phyloP scores from a whole-genome alignment of 2,888 invertebrate species.

The Mythimna pallens region DNA sequence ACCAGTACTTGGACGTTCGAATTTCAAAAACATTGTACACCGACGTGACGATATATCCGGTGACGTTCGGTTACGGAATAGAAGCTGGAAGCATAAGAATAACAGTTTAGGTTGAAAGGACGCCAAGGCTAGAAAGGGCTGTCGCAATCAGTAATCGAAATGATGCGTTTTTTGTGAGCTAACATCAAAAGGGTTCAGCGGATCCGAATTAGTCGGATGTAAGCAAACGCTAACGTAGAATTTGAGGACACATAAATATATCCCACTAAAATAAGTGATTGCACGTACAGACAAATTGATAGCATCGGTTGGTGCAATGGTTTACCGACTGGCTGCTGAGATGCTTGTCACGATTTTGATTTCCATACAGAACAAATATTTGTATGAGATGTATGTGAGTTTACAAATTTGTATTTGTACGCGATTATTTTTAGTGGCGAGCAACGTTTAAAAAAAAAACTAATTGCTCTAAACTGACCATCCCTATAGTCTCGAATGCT shows the following conservation, averaged over 20 bases:
- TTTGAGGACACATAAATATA: neutral
- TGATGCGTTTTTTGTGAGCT: conserved; percentile 9
- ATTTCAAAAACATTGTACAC: conserved; percentile 87
- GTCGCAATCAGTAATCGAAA: conserved; percentile 24
- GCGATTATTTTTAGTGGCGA: too few relatives aligned
- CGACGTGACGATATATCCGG: conserved; percentile 89
- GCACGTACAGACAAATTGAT: neutral
- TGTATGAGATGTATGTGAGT: too few relatives aligned
- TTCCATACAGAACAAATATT: too few relatives aligned
- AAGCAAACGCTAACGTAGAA: neutral
- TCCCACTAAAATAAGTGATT: neutral
- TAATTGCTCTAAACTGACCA: too few relatives aligned
- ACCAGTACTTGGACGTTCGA: conserved; percentile 84
- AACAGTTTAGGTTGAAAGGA: conserved; percentile 53
- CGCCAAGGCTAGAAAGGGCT: conserved; percentile 44
- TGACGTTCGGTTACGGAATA: conserved; percentile 77
- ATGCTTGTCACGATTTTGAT: too few relatives aligned
- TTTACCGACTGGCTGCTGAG: too few relatives aligned
- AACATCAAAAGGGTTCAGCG: conserved; percentile 18
- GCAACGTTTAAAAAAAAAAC: too few relatives aligned
- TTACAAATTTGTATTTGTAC: too few relatives aligned
- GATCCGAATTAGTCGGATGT: conserved; percentile 2
- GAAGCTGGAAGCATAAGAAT: conserved; percentile 58
- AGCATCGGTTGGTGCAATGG: neutral
- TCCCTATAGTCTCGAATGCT: too few relatives aligned